Conservation (phyloP, 1,140 invertebrate genomes). For the Bathynomus jamesi region DNA sequence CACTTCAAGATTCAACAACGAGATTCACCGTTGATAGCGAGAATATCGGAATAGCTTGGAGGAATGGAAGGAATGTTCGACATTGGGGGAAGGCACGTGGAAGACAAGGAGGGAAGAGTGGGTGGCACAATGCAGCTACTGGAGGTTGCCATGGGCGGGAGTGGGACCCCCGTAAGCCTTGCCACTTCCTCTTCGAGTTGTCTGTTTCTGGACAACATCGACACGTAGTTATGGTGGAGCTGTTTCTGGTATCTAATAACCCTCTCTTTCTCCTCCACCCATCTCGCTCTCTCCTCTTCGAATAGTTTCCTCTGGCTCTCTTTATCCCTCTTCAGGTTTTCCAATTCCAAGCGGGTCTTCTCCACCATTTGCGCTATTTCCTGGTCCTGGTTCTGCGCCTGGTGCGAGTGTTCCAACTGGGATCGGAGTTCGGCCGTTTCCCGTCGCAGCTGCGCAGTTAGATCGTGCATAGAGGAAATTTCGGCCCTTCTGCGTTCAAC, state of each 20-base stretch:
- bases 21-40: background rate
- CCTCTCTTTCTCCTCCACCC: conserved; percentile 71
- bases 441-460: conserved; percentile 25
- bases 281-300: conserved; percentile 59
- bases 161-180: conserved; percentile 37
- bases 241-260: conserved; percentile 66
- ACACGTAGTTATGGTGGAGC: conserved; percentile 68
- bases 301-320: conserved; percentile 52
- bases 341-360: too few species aligned
- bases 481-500: conserved; percentile 34
- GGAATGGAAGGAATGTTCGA: background rate
- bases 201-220: conserved; percentile 63
- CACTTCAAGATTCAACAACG: background rate
- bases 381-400: conserved; percentile 19
- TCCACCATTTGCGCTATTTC: conserved; percentile 18
- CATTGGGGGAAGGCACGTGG: background rate
- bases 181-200: conserved; percentile 60
- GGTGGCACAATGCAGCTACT: background rate
- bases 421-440: conserved; percentile 39
- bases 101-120: background rate
- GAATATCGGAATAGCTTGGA: background rate
- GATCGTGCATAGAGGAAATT: conserved; percentile 26
- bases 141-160: conserved; percentile 7
- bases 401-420: conserved; percentile 21
- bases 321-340: conserved; percentile 35